Evolutionary conservation across 2,113 vertebrate species (phyloP).

Genomic region (Vulpes vulpes): DNA sequence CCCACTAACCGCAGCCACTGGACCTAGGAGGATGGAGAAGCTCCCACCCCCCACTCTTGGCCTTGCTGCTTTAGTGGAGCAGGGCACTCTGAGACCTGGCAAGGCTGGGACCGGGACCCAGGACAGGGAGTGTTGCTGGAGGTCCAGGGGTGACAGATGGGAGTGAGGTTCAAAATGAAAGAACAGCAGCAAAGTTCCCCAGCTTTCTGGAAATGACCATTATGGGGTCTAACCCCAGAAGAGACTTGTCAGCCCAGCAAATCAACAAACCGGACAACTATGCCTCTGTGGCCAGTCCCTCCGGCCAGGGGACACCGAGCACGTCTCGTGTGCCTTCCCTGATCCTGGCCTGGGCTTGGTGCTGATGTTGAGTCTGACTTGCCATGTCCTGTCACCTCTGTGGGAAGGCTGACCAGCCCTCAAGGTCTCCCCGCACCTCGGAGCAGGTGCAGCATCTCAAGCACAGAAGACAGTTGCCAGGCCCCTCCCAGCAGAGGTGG

Average conservation of each 20-base stretch:
- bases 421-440: background rate
- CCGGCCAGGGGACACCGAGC: accelerated
- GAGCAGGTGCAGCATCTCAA: background rate
- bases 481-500: no score
- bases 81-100: accelerated
- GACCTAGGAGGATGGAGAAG: background rate
- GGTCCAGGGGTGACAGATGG: background rate
- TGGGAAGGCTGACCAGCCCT: background rate
- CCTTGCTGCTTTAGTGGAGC: background rate
- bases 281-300: background rate
- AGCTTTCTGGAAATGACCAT: background rate
- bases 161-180: background rate
- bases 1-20: background rate
- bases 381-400: accelerated
- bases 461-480: accelerated
- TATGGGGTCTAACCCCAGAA: background rate
- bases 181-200: background rate
- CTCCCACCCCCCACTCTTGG: no score
- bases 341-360: background rate
- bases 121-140: no score
- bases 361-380: accelerated
- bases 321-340: accelerated
- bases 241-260: accelerated
- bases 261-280: background rate
- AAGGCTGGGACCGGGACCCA: background rate